Base-by-base conservation (phyloP, 23 tunicate species). In the Halocynthia aurantium region DNA sequence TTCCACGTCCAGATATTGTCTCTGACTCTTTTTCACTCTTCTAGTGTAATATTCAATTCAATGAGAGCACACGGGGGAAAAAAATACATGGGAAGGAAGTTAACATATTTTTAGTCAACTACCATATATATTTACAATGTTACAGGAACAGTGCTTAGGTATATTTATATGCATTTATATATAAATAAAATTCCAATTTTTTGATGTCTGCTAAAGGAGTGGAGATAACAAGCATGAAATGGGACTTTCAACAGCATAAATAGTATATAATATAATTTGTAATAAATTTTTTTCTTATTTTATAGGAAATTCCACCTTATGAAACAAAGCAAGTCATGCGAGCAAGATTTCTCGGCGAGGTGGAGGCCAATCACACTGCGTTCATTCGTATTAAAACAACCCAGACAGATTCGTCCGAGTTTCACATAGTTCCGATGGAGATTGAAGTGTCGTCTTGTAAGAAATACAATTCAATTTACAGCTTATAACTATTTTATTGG, bases 361-460 rank as follows among this genome's bases (percentile, higher is more conserved):
- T 85, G 6, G 90, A 77, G 13, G 90, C 84, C 77, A 92, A 92
- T 55, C 98, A 86, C 78, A 92, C 98, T 57, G 98, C 98, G 31
- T 92, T 78, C 69, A 92, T 92, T 51, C 67, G 92, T 6, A 92
- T 92, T 21, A 78, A 81, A 73, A 85, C 97, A 19, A 82, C 81
- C 52, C 67, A 71, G 53, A 65, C 81, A 6, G 88, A 92, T 71
- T 55, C 58, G 11, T 67, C 81, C 5, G 80, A 80, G 72, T 81
- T 70, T 76, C 75, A 87, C 50, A 86, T 83, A 13, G 62, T 92
- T 8, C 90, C 98, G 0, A 68, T 92, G 85, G 98, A 92, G 71
- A 88, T 92, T 22, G 88, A 86, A 75, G 92, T 92, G 5, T 71
- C 98, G 52, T 80, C 98, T 77, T 67, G 98, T 92, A 78, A 64